A percentile compares a stretch with the other conserved stretches of the same genome.
phyloP scores from a whole-genome alignment of 1,140 invertebrate genomes.

The Nebria ingens region DNA sequence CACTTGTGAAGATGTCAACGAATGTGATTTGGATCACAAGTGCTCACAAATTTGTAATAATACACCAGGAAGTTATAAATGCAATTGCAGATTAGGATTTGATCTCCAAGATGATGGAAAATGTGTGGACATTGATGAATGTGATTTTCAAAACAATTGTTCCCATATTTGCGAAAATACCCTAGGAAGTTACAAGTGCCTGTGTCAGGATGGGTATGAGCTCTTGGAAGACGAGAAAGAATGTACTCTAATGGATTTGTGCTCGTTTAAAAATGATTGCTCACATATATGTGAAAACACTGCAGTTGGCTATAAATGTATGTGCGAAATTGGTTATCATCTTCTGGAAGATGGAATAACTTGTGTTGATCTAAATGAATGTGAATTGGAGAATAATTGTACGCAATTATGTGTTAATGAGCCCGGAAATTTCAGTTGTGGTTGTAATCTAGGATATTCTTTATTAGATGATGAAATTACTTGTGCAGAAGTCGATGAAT shows the following conservation, averaged over 20 bases:
- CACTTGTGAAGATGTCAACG: conserved; percentile 55
- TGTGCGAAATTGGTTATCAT: no score
- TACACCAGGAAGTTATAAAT: conserved; percentile 34
- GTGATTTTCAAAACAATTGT: conserved; percentile 45
- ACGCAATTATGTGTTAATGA: conserved; percentile 50
- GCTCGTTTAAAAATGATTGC: no score
- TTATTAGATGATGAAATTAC: conserved; percentile 32
- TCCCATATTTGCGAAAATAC: conserved; percentile 49
- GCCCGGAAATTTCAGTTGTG: conserved; percentile 40
- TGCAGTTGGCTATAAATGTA: no score
- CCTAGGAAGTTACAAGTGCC: conserved; percentile 43
- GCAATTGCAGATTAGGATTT: conserved; percentile 43
- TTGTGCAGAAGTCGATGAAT: conserved; percentile 39
- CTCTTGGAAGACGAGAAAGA: no score
- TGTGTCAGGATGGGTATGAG: no score
- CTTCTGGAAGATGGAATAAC: no score
- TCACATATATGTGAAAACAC: no score
- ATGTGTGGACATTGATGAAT: conserved; percentile 58
- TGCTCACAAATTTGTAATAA: conserved; percentile 43
- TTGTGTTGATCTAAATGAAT: no score
- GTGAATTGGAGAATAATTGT: no score
- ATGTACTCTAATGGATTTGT: no score
- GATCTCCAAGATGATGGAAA: conserved; percentile 24
- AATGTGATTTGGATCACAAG: conserved; percentile 45
- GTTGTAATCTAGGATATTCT: conserved; percentile 65